Evolutionary conservation across 1,140 invertebrate species (phyloP).

Genomic region (Pseudomyrmex flavicornis): DNA sequence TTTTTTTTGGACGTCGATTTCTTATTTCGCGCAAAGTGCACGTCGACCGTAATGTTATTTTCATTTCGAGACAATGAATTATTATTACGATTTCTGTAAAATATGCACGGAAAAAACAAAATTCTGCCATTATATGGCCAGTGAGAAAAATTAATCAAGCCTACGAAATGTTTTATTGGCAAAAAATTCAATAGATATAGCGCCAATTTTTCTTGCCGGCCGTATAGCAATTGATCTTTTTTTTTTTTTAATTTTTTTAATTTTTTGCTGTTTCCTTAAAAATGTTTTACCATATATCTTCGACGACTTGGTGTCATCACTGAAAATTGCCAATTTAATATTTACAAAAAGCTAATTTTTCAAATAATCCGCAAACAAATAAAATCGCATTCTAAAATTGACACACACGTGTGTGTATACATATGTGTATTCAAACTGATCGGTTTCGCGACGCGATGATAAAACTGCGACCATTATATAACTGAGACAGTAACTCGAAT

Average conservation of each 20-base stretch:
- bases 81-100: not conserved
- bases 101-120: not conserved
- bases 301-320: not conserved
- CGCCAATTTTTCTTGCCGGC: too few species aligned
- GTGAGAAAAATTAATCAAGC: too few species aligned
- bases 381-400: too few species aligned
- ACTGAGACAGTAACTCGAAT: slow-evolving; percentile 43
- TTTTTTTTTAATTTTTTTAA: too few species aligned
- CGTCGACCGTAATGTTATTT: not conserved
- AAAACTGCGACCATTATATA: slow-evolving; percentile 8
- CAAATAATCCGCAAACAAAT: not conserved
- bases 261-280: too few species aligned
- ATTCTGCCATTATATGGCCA: too few species aligned
- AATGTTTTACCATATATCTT: too few species aligned
- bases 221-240: too few species aligned
- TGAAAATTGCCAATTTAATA: not conserved
- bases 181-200: too few species aligned
- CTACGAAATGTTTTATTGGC: too few species aligned
- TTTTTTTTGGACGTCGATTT: slow-evolving; percentile 7
- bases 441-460: slow-evolving; percentile 14
- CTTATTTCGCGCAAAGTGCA: not conserved
- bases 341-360: not conserved
- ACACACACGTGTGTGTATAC: too few species aligned
- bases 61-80: not conserved
- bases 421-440: not conserved